Conservation (phyloP, 1,140 invertebrate genomes). For the Ganaspis sp. region DNA sequence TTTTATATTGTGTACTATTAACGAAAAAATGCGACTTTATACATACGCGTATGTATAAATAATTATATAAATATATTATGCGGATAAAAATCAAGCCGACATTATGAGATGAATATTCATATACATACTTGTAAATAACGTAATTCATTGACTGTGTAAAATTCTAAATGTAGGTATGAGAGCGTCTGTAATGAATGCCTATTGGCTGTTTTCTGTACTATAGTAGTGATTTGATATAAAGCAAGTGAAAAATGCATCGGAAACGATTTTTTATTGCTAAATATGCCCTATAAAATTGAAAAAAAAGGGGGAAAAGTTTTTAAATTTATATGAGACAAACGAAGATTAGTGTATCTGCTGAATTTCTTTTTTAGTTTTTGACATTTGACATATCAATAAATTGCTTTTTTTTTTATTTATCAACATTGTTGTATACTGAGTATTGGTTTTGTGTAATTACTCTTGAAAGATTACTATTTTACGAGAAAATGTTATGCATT, state of each 20-base stretch:
- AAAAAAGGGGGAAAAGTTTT: not conserved
- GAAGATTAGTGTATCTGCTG: not conserved
- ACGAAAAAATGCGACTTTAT: not conserved
- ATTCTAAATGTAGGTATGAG: conserved; percentile 25
- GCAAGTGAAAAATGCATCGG: not conserved
- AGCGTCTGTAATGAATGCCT: conserved; percentile 24
- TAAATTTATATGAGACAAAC: conserved; percentile 10
- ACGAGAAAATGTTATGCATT: too few relatives aligned
- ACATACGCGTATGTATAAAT: conserved; percentile 30
- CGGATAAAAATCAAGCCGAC: conserved; percentile 7
- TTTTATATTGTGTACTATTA: conserved; percentile 29
- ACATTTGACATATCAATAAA: too few relatives aligned
- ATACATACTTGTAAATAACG: conserved; percentile 29
- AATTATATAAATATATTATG: conserved; percentile 10
- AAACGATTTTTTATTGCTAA: conserved; percentile 9
- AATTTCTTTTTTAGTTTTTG: too few relatives aligned
- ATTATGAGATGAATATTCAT: not conserved
- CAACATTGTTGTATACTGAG: too few relatives aligned
- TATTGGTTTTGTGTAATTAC: too few relatives aligned
- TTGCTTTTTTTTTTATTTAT: too few relatives aligned
- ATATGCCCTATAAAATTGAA: not conserved
- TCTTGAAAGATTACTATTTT: too few relatives aligned
- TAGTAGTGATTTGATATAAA: conserved; percentile 28
- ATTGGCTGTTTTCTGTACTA: conserved; percentile 20
- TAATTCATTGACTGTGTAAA: conserved; percentile 31